Evolutionary conservation across 2,113 vertebrate species (phyloP).

Genomic region (Spea multiplicata): DNA sequence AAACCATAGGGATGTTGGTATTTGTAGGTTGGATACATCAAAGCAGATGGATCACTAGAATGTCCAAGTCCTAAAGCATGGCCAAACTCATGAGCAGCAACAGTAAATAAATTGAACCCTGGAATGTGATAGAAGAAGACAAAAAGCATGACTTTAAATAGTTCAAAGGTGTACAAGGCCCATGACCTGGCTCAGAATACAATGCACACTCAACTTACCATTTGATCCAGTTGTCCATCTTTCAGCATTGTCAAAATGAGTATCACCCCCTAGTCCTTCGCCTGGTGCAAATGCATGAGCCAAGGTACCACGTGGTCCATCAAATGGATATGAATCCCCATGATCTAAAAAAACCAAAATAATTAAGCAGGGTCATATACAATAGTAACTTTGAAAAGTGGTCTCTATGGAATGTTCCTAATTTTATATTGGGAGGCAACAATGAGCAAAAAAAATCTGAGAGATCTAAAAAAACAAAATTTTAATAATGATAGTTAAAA

Average conservation of each 20-base stretch:
- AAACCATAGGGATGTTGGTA: slow-evolving; percentile 59
- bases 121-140: no score
- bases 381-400: no score
- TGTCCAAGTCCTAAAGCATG: slow-evolving; percentile 70
- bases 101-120: slow-evolving; percentile 66
- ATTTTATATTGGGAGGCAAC: no score
- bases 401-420: no score
- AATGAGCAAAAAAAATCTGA: no score
- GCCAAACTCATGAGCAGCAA: slow-evolving; percentile 72
- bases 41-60: slow-evolving; percentile 63
- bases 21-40: slow-evolving; percentile 74
- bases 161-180: neutral
- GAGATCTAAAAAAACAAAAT: no score
- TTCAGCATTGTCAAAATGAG: slow-evolving; percentile 57
- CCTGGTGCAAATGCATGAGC: slow-evolving; percentile 56
- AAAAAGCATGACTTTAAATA: neutral
- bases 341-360: no score
- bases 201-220: slow-evolving; percentile 23
- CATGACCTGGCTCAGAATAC: neutral
- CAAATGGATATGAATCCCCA: slow-evolving; percentile 56
- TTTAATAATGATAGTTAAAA: no score
- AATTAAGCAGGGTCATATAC: no score
- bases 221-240: slow-evolving; percentile 57
- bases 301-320: slow-evolving; percentile 53
- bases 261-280: slow-evolving; percentile 58